A percentile compares a stretch with the other conserved stretches of the same genome.
These are phyloP conservation scores for Polypedilum vanderplanki DNA, from an alignment of 1,140 invertebrate genomes.

Conservation along the genomic window DNA sequence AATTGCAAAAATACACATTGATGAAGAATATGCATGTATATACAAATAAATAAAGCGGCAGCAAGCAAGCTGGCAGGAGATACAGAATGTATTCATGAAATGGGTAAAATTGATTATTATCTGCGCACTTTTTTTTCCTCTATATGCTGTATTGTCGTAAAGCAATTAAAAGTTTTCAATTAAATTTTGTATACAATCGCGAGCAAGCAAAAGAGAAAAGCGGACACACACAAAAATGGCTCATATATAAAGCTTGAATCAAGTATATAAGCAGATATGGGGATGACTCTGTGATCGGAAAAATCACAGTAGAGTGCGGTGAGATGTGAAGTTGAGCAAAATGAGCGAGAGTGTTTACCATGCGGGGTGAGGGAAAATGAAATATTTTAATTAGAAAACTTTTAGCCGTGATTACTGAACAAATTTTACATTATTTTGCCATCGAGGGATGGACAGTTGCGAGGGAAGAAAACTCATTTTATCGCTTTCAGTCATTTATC, in stretches of 20 bases:
- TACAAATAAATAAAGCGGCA: neutral
- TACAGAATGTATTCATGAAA: neutral
- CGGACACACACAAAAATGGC: neutral
- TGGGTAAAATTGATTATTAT: slow-evolving; percentile 23
- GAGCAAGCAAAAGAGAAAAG: neutral
- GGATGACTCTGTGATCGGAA: neutral
- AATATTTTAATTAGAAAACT: slow-evolving; percentile 29
- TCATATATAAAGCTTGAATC: too few relatives aligned
- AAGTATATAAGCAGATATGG: neutral
- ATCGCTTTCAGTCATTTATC: neutral
- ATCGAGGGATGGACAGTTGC: neutral
- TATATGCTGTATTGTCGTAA: neutral
- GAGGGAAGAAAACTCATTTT: neutral
- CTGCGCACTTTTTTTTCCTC: neutral
- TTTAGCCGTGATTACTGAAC: neutral
- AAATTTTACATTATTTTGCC: neutral
- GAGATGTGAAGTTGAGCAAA: neutral
- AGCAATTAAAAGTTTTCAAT: slow-evolving; percentile 29
- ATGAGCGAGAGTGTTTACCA: neutral
- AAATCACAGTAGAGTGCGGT: neutral
- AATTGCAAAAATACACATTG: slow-evolving; percentile 2
- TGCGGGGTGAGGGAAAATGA: neutral
- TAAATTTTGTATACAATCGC: slow-evolving; percentile 17
- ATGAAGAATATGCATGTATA: neutral
- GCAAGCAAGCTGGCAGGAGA: neutral